These are phyloP conservation scores for Buphagus erythrorhynchus DNA, from an alignment of 2,797 vertebrate genomes.

Conservation along the genomic window DNA sequence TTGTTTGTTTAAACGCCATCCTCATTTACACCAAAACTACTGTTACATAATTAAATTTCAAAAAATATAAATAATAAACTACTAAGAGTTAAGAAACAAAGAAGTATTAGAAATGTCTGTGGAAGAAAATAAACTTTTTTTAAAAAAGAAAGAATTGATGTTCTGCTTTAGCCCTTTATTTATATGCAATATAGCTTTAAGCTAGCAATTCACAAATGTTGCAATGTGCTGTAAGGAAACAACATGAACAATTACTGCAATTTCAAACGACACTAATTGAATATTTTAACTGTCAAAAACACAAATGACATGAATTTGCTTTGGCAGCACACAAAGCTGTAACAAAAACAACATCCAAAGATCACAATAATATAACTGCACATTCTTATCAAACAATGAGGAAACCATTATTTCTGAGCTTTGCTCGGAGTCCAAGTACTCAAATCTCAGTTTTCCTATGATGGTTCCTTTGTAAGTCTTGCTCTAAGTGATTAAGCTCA, in stretches of 20 bases:
- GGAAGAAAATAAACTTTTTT: not conserved
- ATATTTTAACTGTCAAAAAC: not conserved
- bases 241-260: not conserved
- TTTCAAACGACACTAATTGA: not conserved
- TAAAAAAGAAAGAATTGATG: rapidly evolving
- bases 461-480: not conserved
- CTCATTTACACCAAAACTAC: not conserved
- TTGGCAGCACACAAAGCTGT: not conserved
- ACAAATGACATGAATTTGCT: not conserved
- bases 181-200: not conserved
- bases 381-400: not conserved
- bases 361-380: not conserved
- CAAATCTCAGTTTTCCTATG: not conserved
- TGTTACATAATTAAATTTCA: not conserved
- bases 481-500: not conserved
- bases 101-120: not conserved
- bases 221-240: not conserved
- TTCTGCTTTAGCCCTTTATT: not conserved
- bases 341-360: not conserved
- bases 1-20: not conserved
- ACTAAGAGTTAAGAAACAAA: not conserved
- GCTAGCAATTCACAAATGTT: not conserved
- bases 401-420: not conserved
- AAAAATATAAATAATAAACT: not conserved
- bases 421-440: not conserved